Evolutionary conservation across 2,888 invertebrate genomes (phyloP), one percentile per base, ranked within the genome.

Genomic region (Catocala nupta): DNA sequence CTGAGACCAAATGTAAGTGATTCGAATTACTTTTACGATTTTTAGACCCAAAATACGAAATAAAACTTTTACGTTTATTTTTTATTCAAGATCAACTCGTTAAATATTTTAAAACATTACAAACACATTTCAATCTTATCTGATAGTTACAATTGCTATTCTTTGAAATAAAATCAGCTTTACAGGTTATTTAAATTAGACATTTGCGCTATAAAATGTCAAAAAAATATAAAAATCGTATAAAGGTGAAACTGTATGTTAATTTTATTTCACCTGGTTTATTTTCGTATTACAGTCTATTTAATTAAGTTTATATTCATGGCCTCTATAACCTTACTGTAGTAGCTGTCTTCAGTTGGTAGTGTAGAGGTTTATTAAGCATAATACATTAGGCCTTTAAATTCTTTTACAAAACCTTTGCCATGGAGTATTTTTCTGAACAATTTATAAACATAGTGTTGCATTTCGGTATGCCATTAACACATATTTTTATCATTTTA

Each of bases 141-240:
- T 51, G 51, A 70, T 63, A 44, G 54, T 54, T 55, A 60, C 63
- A 71, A 62, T 25, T 62, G 56, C 7, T 36, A 66, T 59, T 57
- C 33, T 57, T 59, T 56, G n/a, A 52, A 66, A 69, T 69, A 72
- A 66, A 71, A 66, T 58, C 45, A 54, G 50, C 11, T 57, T 56
- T 56, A 65, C 75, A 63, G 55, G 50, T 69, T 75, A 63, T 69
- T 75, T 60, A 72, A 64, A 71, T 69, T 57, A 64, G 62, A 54
- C 12, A 48, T 61, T 57, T 59, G n/a, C 39, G 48, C 50, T 47
- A 34, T 67, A 58, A 59, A 61, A 58, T 39, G 50, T 58, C 48
- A 16, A 36, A 49, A 60, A 69, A 36, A 62, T 54, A 65, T 57
- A 57, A 58, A 64, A 68, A 57, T 59, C 55, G 34, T 57, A 63